A percentile compares a stretch with the other conserved stretches of the same genome.
These are phyloP conservation scores for Parazoanthus atlanticus DNA, from an alignment of 92 coral and sea anemone species.

Conservation along the genomic window DNA sequence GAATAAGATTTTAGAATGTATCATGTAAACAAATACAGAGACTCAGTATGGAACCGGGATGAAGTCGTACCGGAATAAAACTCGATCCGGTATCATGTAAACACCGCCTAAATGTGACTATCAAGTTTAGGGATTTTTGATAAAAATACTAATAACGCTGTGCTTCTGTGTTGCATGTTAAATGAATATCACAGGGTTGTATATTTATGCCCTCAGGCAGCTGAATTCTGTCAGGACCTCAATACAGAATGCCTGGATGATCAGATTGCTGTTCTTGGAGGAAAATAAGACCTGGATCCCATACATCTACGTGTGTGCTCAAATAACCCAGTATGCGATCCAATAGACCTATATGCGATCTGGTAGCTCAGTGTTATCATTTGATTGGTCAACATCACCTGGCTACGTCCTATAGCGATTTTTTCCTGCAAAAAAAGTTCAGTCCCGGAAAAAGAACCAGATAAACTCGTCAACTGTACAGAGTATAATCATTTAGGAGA, in stretches of 20 bases:
- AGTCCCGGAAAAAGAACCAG: background rate
- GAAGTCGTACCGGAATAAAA: no score
- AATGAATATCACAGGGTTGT: no score
- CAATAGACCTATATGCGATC: background rate
- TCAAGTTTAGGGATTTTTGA: no score
- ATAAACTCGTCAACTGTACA: background rate
- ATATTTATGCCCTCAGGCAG: slow-evolving; percentile 54
- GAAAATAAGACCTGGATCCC: background rate
- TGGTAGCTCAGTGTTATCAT: background rate
- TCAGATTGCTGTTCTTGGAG: slow-evolving; percentile 25
- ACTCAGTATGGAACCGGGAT: no score
- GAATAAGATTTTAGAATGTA: no score
- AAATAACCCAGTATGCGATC: background rate
- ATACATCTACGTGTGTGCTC: background rate
- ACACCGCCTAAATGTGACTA: no score
- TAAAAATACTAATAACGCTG: no score
- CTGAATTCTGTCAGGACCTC: slow-evolving; percentile 64
- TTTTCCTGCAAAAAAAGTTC: background rate
- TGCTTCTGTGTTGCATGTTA: no score
- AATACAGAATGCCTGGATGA: slow-evolving; percentile 42
- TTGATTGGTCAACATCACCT: no score
- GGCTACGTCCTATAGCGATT: background rate
- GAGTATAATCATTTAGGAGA: background rate
- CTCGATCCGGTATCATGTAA: no score
- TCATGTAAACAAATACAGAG: no score